Base-by-base conservation (phyloP, 1,140 invertebrate genomes). In the Cyclina sinensis region DNA sequence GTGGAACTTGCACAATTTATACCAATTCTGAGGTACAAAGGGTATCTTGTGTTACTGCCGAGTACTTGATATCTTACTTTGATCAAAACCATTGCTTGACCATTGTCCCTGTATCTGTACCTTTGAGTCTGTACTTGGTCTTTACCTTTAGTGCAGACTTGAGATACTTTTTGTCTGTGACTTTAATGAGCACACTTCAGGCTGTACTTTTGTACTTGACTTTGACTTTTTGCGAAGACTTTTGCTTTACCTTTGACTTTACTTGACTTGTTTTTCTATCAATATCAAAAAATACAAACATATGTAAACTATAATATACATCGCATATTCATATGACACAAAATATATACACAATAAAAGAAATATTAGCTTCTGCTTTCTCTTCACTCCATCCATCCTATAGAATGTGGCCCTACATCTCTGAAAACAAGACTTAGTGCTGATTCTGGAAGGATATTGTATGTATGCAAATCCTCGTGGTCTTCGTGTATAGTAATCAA, bases 381-480 rank as follows among this genome's bases (percentile, higher is more conserved):
- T 43, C 14, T 43, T 43, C 14, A 14, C 4, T 43, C 14, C 43
- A 43, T 43, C 43, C n/a, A 51, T 57, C 54, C 5, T 57, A 24
- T 21, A 57, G 5, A 4, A 43, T 7, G 43, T 43, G 43, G 5
- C 14, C 43, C 43, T 7, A 43, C 43, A 43, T 7, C 5, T 43
- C 57, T 62, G 57, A 62, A 68, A 65, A 21, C n/a, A n/a, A 30
- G n/a, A 48, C 21, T 24, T 14, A 70, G 37, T 74, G 48, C 35
- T 51, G 43, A 81, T 48, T 27, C 87, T 37, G 54, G 87, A 95
- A 95, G 94, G 94, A 95, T 96, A 96, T 96, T 96, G 96, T 79
- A 96, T 94, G 89, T 96, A 96, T 62, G 96, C 95, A 94, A 96
- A 96, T 59, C 96, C 96, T 89, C 96, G 91, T 1, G 95, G 92